These are phyloP conservation scores for Habropoda laboriosa DNA, from an alignment of 1,140 invertebrate species.

Conservation along the genomic window DNA sequence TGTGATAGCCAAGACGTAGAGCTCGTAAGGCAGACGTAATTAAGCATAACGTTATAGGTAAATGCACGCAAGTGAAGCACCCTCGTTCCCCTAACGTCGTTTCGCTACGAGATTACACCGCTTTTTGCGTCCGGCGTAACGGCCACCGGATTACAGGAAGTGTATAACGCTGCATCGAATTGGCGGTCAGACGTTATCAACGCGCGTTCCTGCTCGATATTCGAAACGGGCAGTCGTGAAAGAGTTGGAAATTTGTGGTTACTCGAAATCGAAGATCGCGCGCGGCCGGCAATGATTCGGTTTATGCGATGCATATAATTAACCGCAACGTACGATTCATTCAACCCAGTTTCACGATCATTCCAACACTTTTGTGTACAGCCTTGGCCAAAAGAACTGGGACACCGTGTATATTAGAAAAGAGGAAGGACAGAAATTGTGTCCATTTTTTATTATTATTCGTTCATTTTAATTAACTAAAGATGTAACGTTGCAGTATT, in stretches of 20 bases:
- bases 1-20: constrained; percentile 53
- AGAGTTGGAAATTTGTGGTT: constrained; percentile 3
- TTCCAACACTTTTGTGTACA: neutral
- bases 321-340: constrained; percentile 19
- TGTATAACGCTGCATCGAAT: constrained; percentile 33
- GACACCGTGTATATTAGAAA: too few relatives aligned
- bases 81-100: neutral
- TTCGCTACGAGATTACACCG: constrained; percentile 23
- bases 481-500: too few relatives aligned
- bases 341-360: neutral
- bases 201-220: constrained; percentile 54
- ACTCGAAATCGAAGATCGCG: neutral
- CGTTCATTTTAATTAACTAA: too few relatives aligned
- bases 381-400: too few relatives aligned
- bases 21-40: constrained; percentile 64
- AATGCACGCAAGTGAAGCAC: constrained; percentile 22
- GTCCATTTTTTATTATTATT: too few relatives aligned
- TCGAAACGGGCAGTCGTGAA: constrained; percentile 16
- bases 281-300: neutral
- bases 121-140: constrained; percentile 2
- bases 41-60: constrained; percentile 61
- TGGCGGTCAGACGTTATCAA: constrained; percentile 36
- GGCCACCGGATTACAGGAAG: constrained; percentile 28
- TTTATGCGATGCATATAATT: neutral
- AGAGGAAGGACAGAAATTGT: neutral